Evolutionary conservation across 2,113 vertebrate species (phyloP), one percentile per base, ranked within the genome.

Genomic region (Aptenodytes forsteri): DNA sequence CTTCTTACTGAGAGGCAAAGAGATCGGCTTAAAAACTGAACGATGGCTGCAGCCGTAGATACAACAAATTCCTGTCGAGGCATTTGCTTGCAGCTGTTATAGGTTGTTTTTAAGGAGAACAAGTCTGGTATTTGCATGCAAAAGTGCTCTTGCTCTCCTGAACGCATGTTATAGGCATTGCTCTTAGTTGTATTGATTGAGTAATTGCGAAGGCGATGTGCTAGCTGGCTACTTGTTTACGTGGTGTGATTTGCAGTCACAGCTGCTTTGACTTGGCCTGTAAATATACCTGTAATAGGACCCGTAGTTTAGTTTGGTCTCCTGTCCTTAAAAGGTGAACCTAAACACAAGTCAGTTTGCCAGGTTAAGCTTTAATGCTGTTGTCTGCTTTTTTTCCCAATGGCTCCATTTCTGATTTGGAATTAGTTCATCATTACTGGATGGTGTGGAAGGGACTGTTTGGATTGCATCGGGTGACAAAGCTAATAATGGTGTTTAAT

Each of bases 1-100:
- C 70, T 54, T 71, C 50, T 62, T 59, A 44, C 29, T 3, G 3
- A 90, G 64, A 58, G 16, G 56, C 50, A 70, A 67, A 73, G 44
- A 55, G 34, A n/a, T 4, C 1, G 2, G 38, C 13, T 89, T 81
- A 50, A 56, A 81, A 72, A 71, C 5, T 0, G 11, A 54, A 9
- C 3, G 0, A 12, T 29, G 2, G 0, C 17, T 76, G 65, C 22
- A 46, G 67, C 71, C 0, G 1, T 34, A 34, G 50, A 58, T 16
- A 18, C 0, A 2, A 15, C 30, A 61, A 52, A 54, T 54, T 54
- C 78, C 42, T 69, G 40, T 15, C 1, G 2, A 65, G 58, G 23
- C 21, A 5, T 54, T 58, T 61, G 38, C 38, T 81, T 72, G 40
- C 26, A 47, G 70, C 23, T 0, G 0, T 17, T 79, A 3, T 2